Conservation (phyloP, 2,797 vertebrate species). For the Sylvia borin region DNA sequence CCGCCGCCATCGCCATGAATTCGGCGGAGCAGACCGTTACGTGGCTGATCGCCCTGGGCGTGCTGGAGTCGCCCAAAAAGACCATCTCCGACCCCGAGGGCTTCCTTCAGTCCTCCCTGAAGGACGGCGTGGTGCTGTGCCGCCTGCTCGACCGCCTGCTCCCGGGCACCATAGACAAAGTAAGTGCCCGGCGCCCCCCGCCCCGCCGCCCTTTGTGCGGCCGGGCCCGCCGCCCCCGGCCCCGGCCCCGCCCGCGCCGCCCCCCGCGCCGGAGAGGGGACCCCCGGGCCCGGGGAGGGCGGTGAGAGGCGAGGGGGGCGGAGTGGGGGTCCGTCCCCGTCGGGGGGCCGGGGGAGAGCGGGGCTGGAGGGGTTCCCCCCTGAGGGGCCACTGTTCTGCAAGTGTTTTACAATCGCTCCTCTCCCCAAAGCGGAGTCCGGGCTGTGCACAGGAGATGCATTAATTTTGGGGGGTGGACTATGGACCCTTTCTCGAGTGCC, state of each 20-base stretch:
- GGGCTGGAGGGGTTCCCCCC: background rate
- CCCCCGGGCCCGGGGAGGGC: background rate
- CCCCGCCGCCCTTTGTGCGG: background rate
- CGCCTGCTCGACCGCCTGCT: constrained; percentile 92
- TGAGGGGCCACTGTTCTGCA: background rate
- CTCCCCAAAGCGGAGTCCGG: background rate
- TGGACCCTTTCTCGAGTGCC: background rate
- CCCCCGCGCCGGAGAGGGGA: background rate
- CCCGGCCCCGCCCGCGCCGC: background rate
- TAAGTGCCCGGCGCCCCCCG: background rate
- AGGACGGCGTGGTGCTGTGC: constrained; percentile 93
- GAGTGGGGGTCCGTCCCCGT: background rate
- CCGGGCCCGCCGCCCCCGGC: background rate
- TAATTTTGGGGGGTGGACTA: background rate
- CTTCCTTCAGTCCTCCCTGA: constrained; percentile 88
- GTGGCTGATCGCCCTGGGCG: constrained; percentile 94
- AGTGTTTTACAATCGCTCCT: background rate
- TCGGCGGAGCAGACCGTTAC: constrained; percentile 97
- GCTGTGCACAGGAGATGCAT: background rate
- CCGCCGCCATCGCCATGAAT: constrained; percentile 81
- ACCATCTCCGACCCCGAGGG: constrained; percentile 92
- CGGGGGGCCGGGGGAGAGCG: background rate
- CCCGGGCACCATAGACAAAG: constrained; percentile 92
- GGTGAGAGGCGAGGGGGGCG: background rate
- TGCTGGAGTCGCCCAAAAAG: constrained; percentile 96